Evolutionary conservation across 2,113 vertebrate species (phyloP).

Genomic region (Megaceryle torquata): DNA sequence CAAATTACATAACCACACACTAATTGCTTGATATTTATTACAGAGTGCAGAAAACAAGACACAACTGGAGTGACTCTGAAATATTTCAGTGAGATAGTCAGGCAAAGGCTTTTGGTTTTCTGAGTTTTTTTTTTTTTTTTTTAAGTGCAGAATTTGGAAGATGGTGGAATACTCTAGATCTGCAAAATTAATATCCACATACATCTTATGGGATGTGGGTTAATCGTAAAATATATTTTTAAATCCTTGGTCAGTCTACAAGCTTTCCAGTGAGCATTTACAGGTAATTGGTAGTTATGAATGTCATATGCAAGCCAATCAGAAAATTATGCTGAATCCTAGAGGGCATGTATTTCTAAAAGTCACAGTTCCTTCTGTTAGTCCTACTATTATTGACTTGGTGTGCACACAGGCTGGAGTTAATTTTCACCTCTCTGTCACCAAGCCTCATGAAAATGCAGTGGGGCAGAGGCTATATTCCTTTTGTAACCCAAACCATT

Average conservation of each 20-base stretch:
- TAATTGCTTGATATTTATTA: conserved; percentile 18
- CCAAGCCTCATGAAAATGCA: not conserved
- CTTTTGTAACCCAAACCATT: not conserved
- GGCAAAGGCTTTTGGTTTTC: not conserved
- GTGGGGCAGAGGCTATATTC: not conserved
- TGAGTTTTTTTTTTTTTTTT: not conserved
- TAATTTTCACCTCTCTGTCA: not conserved
- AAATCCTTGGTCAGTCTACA: not conserved
- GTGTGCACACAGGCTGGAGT: not conserved
- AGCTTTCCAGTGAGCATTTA: not conserved
- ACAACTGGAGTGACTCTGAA: not conserved
- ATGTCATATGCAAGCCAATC: not conserved
- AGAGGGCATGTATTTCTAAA: not conserved
- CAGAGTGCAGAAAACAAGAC: conserved; percentile 5
- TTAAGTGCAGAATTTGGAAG: not conserved
- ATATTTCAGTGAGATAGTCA: not conserved
- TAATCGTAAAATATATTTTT: not conserved
- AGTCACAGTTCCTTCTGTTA: not conserved
- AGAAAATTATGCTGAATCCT: not conserved
- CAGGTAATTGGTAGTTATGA: not conserved
- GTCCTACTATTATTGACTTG: not conserved
- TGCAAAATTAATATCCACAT: not conserved
- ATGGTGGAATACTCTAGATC: not conserved
- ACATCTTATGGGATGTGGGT: not conserved
- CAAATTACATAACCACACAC: conserved; percentile 43